Base-by-base conservation (phyloP, 2,888 invertebrate species). In the Zhuqinia jingwanae region DNA sequence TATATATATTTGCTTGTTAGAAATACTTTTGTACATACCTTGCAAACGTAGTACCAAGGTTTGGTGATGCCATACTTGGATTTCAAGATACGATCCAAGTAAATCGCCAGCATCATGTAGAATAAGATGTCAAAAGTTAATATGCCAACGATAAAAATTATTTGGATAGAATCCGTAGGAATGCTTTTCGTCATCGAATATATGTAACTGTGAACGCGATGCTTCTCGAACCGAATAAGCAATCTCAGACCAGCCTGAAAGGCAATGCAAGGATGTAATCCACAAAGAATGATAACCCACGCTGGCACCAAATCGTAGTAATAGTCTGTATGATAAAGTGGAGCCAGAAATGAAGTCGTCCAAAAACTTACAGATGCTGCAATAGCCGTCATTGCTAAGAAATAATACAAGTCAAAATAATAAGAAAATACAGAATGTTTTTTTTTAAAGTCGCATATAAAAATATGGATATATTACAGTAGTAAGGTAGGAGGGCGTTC, bases 51-150 rank as follows among this genome's bases (percentile, higher is more conserved):
- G 90, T 94, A 93, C 93, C 94, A 95, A 0, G 95, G 94, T 88
- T 94, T 93, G 1, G 95, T 94, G 1, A 95, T 93, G 0, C 96
- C 96, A 90, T 94, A 95, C 27, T 94, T 93, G 3, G 96, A 96
- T 0, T 96, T 96, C 88, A 92, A 93, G 56, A 94, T 93, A 10
- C 93, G 93, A 91, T 95, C 95, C 63, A 95, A 92, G 91, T 95
- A 95, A 92, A 94, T 93, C 1, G 95, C 93, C n/a, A 95, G 86
- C 13, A 94, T 27, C 60, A 93, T 91, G 90, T 94, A 94, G 5
- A 95, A 45, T 10, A 94, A 27, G 13, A 92, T 92, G 47, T 90
- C 88, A 13, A 90, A 8, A 17, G 90, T 63, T 20, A 91, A 87
- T 83, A 90, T 87, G 1, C 87, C 20, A 85, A 94, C 91, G 91